Evolutionary conservation across 2,113 vertebrate species (phyloP), one percentile per base, ranked within the genome.

Genomic region (Baryphthengus martii): DNA sequence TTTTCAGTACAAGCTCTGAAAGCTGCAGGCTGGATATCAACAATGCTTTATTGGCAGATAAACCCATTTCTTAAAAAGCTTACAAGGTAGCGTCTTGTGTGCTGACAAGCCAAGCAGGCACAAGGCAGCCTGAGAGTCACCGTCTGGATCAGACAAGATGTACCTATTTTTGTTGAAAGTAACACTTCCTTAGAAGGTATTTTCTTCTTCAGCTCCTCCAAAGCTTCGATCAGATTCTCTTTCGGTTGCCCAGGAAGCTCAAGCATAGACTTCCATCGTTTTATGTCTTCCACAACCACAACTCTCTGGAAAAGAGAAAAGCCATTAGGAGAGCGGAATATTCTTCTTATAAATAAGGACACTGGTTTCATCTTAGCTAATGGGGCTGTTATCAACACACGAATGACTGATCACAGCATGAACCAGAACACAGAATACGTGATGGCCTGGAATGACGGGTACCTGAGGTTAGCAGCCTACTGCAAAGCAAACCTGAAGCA

Each of bases 271-370:
- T 99, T 99, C 97, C 98, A 99, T 88, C 99, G 98, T 97, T 98
- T 97, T 95, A 99, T 99, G 90, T 99, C 99, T 94, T 99, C 99
- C 83, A 99, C 97, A 82, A 99, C 99, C 91, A 99, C 99, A 95
- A 99, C 99, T 97, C 99, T 99, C 99, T 99, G 97, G 21, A 58
- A 98, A 94, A 97, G 59, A 97, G 66, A 97, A 92, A 89, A 88
- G 88, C 75, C 90, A 94, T 98, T 96, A 98, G 88, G 90, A 96
- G 96, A 97, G 88, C 23, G 4, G 86, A 95, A 89, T 47, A 81
- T 67, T 96, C 79, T 90, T 92, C 63, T 31, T n/a, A 92, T 49
- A 85, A 93, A 67, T 86, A 97, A 94, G 93, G 90, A 88, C 72
- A 77, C 52, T 86, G 93, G 75, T 85, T 97, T 95, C 93, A 94